Evolutionary conservation across 2,888 invertebrate genomes (phyloP), one percentile per base, ranked within the genome.

Genomic region (Schrankia costaestrigalis): DNA sequence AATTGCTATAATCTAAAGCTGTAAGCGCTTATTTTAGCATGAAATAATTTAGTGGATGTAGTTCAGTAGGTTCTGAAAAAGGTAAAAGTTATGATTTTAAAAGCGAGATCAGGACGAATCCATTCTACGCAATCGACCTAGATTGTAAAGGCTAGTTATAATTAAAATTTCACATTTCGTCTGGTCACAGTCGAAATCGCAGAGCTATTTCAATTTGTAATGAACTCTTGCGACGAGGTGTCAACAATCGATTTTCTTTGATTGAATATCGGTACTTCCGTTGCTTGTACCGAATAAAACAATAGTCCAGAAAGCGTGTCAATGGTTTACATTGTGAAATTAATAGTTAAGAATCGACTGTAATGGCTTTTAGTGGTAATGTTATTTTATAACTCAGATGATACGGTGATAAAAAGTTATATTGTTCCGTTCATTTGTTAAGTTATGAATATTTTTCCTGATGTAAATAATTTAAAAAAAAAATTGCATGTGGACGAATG

Each of bases 81-180:
- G n/a, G n/a, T n/a, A n/a, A n/a, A n/a, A n/a, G n/a, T n/a, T n/a
- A n/a, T n/a, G n/a, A n/a, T n/a, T n/a, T n/a, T n/a, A n/a, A n/a
- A n/a, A n/a, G n/a, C n/a, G n/a, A n/a, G n/a, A n/a, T n/a, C n/a
- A n/a, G n/a, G n/a, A n/a, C n/a, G n/a, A n/a, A n/a, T n/a, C n/a
- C n/a, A n/a, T n/a, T n/a, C n/a, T n/a, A 25, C n/a, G 14, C 21
- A 23, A 21, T n/a, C 8, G 11, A 7, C 15, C 15, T 25, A 26
- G 12, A 30, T 30, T 30, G 22, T 1, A 21, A 26, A 28, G 24
- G 2, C 24, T 26, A 32, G 13, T 38, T 38, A 31, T 39, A 53
- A 47, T 51, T 50, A 43, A 37, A 43, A 45, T 46, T 41, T 55
- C 49, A 52, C 56, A 57, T 67, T 66, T 66, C 58, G 50, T 58